A percentile compares a stretch with the other conserved stretches of the same genome.
These are phyloP conservation scores for Acholoe squamosa DNA, from an alignment of 2,888 invertebrate species.

Conservation along the genomic window DNA sequence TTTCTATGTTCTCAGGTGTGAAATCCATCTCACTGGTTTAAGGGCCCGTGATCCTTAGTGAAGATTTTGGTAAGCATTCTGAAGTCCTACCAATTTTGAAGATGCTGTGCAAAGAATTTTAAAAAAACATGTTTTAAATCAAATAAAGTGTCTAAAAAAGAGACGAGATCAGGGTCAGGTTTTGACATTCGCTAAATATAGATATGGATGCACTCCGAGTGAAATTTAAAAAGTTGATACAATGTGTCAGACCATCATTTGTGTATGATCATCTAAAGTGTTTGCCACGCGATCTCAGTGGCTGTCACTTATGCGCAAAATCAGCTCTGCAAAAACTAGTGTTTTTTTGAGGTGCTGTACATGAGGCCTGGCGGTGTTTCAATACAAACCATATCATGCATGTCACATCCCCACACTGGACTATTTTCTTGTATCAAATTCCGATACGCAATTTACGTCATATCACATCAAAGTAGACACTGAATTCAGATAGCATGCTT, in stretches of 20 bases:
- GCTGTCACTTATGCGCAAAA: too few species aligned
- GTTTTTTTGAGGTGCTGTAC: too few species aligned
- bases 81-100: neutral
- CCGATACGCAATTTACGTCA: too few species aligned
- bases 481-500: too few species aligned
- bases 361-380: too few species aligned
- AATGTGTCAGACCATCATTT: neutral
- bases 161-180: neutral
- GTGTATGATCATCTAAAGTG: too few species aligned
- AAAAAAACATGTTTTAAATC: neutral
- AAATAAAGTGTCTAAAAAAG: neutral
- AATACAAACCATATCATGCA: too few species aligned
- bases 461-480: too few species aligned
- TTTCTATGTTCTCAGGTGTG: conserved; percentile 70
- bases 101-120: neutral
- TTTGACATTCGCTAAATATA: neutral
- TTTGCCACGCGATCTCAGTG: too few species aligned
- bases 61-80: neutral
- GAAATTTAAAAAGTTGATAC: neutral
- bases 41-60: neutral
- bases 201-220: neutral
- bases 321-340: too few species aligned
- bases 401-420: too few species aligned
- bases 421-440: too few species aligned
- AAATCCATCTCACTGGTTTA: conserved; percentile 65